These are phyloP conservation scores for Muraenolepis orangiensis DNA, from an alignment of 2,797 vertebrate genomes.

Conservation along the genomic window DNA sequence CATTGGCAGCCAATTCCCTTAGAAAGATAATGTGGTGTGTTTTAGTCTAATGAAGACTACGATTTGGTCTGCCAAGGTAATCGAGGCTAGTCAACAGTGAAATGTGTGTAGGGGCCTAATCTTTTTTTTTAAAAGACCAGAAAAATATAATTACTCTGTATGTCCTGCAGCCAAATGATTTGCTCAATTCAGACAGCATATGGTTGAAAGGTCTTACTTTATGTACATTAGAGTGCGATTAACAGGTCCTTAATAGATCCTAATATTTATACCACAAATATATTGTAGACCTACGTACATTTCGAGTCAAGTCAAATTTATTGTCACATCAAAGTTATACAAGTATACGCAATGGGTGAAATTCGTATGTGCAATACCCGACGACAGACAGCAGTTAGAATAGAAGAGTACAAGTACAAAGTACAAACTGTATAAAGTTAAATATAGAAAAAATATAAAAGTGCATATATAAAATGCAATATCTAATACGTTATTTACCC, in stretches of 20 bases:
- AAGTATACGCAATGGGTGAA: too few relatives aligned
- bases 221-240: constrained; percentile 49
- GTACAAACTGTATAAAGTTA: too few relatives aligned
- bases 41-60: not conserved
- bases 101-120: not conserved
- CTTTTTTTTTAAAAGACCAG: not conserved
- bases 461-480: not conserved
- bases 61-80: not conserved
- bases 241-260: not conserved
- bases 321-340: too few relatives aligned
- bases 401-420: too few relatives aligned
- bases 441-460: too few relatives aligned
- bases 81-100: not conserved
- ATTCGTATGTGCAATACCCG: too few relatives aligned
- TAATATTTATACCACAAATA: not conserved
- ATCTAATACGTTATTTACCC: not conserved
- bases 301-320: too few relatives aligned
- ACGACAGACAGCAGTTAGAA: too few relatives aligned
- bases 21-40: not conserved
- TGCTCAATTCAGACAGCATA: constrained; percentile 50
- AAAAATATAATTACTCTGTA: constrained; percentile 10
- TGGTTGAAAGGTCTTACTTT: constrained; percentile 47
- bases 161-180: constrained; percentile 37
- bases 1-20: not conserved
- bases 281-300: not conserved